Evolutionary conservation across 2,888 invertebrate species (phyloP), one percentile per base, ranked within the genome.

Genomic region (Bugulina stolonifera): DNA sequence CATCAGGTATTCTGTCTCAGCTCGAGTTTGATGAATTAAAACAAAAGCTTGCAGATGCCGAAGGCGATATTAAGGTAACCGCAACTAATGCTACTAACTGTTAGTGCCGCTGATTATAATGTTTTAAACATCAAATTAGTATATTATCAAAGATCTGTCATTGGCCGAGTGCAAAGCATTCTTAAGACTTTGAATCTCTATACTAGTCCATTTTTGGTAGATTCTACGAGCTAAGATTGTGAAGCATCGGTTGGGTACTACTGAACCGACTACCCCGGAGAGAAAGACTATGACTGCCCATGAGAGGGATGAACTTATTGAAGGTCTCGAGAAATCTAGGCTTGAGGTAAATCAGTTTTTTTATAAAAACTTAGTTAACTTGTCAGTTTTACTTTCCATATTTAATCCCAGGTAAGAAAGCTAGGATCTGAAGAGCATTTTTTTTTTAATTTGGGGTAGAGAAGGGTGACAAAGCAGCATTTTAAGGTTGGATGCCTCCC

Each of bases 11-110:
- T 29, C 3, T 5, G 14, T 70, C 88, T 27, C 85, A 86, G 76
- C 82, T 87, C 76, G 88, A 89, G 87, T 88, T 90, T 18, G 91
- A 91, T 80, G 88, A 89, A 18, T 82, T 92, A 71, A 88, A 88
- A 77, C 90, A 90, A 79, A 91, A 91, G 79, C 85, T 93, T 43
- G 87, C 77, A 22, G 86, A 86, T 80, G 83, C 84, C 71, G 79
- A 82, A 73, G 84, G 86, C 54, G 86, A 86, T 73, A 82, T 86
- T 27, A 85, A 85, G 80, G 85, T 85, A 73, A 76, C 74, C 1
- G 32, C 18, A 57, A 57, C 25, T 14, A 5, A 23, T 57, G 14
- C 5, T 52, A 14, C 22, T 52, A 52, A 22, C 22, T 52, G 52
- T 52, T 52, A 14, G 10, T n/a, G n/a, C n/a, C n/a, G n/a, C n/a